Evolutionary conservation across 2,888 invertebrate species (phyloP).

Genomic region (Punctoribates punctum): DNA sequence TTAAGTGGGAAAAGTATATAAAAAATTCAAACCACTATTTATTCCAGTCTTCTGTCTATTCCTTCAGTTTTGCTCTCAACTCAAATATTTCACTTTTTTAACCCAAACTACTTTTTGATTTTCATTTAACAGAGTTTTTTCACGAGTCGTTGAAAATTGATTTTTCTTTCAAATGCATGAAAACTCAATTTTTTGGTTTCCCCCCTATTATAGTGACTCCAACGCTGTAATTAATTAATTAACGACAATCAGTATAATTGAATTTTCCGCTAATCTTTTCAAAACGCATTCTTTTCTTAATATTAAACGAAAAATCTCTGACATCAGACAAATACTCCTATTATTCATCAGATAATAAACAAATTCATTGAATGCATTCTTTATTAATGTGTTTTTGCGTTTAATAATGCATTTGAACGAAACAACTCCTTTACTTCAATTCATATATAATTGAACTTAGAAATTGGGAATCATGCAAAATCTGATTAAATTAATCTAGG

Average conservation of each 20-base stretch:
- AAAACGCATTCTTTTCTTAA: background rate
- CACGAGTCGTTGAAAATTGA: background rate
- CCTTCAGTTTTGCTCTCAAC: background rate
- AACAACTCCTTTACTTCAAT: too few relatives aligned
- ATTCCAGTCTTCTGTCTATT: background rate
- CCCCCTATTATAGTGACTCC: background rate
- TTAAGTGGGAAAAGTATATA: background rate
- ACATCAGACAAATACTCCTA: background rate
- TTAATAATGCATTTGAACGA: too few relatives aligned
- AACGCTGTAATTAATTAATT: background rate
- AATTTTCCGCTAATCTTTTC: background rate
- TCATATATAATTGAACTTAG: too few relatives aligned
- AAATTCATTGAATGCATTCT: background rate
- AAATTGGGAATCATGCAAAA: too few relatives aligned
- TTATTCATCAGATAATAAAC: background rate
- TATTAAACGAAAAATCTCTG: background rate
- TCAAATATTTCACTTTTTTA: background rate
- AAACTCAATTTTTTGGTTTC: background rate
- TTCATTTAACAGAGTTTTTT: background rate
- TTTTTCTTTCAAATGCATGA: conserved; percentile 5
- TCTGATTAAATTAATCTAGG: too few relatives aligned
- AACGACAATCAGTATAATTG: conserved; percentile 4
- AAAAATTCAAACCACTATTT: background rate
- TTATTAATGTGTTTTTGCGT: background rate
- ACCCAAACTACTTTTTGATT: background rate